A percentile compares a stretch with the other conserved stretches of the same genome.
Conservation (phyloP, 2,888 invertebrate species). For the Escarpia spicata region DNA sequence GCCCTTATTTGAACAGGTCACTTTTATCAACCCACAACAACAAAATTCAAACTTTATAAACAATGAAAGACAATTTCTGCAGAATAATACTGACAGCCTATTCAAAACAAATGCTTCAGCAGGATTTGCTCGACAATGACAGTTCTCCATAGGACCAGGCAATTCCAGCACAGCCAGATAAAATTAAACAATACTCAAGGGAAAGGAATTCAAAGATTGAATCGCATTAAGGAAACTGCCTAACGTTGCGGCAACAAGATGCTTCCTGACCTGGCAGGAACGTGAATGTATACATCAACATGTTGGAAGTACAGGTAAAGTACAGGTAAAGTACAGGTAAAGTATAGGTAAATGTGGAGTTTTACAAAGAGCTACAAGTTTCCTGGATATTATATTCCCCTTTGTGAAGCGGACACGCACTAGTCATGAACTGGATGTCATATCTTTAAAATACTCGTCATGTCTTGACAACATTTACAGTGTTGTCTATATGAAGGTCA, state of each 20-base stretch:
- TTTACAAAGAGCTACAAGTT: neutral
- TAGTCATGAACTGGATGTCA: neutral
- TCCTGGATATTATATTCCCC: neutral
- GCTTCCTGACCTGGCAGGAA: neutral
- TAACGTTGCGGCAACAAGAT: neutral
- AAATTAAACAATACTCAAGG: neutral
- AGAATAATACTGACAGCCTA: neutral
- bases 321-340: neutral
- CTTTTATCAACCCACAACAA: neutral
- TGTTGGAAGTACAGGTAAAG: neutral
- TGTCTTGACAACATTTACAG: no score
- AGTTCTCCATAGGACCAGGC: neutral
- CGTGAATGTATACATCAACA: neutral
- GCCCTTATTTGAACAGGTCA: neutral
- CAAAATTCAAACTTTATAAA: neutral
- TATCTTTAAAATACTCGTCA: neutral
- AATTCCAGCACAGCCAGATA: neutral
- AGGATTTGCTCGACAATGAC: neutral
- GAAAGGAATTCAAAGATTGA: neutral
- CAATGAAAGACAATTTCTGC: neutral
- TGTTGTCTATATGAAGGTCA: no score
- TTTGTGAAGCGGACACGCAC: neutral
- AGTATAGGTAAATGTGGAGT: neutral
- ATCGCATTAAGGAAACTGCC: neutral
- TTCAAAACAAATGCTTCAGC: neutral